Evolutionary conservation across 2,888 invertebrate species (phyloP), one percentile per base, ranked within the genome.

Genomic region (Chymomyza fuscimana): DNA sequence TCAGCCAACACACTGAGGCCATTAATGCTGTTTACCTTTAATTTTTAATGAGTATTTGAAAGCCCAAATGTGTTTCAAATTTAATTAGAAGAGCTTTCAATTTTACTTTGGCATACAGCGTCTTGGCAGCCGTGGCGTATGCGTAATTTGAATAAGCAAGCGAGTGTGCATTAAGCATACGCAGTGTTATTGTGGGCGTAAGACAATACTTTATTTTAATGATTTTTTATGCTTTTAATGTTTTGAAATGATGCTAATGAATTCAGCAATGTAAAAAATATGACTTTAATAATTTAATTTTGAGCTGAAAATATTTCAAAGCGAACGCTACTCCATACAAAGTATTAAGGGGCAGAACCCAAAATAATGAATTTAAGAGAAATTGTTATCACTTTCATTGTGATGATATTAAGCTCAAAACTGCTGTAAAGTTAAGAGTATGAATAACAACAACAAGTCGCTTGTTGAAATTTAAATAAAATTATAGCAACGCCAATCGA

Each of bases 11-110:
- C 56, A 61, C 50, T 32, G 40, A 46, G 50, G n/a, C 65, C 63
- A 46, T 73, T 79, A 77, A 77, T 67, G 58, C 36, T 40, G 64
- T 65, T 73, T 54, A 54, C 16, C 56, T 51, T 65, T 71, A 70
- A 78, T 74, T 22, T 72, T 67, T 58, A 72, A 72, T 74, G 61
- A 60, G 68, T 36, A 62, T 60, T 74, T 62, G 58, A 58, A 36
- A 61, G 61, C 50, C 52, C 61, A 62, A 74, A 56, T 56, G 61
- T 56, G 68, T 62, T 56, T 32, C n/a, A 51, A 68, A 74, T 40
- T 72, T 72, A 74, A 61, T 62, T 66, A 54, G 22, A 19, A 54
- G 15, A 54, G 54, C 54, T 54, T 46, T 54, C 54, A 54, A 54
- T 54, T 29, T 52, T 15, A 51, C 29, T 29, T 63, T 51, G 40